A percentile compares a stretch with the other conserved stretches of the same genome.
phyloP scores from a whole-genome alignment of 2,888 invertebrate genomes.

The Monopis laevigella region DNA sequence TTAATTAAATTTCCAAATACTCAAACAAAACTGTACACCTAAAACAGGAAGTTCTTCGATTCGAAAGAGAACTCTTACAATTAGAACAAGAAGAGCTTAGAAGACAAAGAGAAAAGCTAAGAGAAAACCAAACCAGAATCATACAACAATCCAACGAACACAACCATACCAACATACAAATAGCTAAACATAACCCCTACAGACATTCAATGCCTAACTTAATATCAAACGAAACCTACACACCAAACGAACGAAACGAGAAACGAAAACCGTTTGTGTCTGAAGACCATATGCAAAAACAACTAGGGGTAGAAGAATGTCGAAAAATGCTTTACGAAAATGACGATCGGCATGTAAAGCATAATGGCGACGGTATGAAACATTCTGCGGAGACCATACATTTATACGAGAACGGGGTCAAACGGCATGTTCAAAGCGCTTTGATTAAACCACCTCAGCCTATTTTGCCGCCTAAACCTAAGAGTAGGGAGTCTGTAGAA shows the following conservation, averaged over 20 bases:
- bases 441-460: conserved; percentile 22
- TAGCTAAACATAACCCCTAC: conserved; percentile 45
- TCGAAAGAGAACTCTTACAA: conserved; percentile 81
- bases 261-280: conserved; percentile 55
- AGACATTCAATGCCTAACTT: conserved; percentile 63
- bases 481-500: conserved; percentile 49
- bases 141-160: conserved; percentile 72
- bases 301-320: conserved; percentile 56
- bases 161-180: conserved; percentile 58
- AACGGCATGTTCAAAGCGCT: conserved; percentile 1
- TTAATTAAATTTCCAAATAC: conserved; percentile 18
- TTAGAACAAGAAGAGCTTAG: conserved; percentile 81
- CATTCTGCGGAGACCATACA: background rate
- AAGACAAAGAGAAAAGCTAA: conserved; percentile 76
- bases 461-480: conserved; percentile 41
- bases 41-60: conserved; percentile 75
- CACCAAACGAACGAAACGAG: conserved; percentile 22
- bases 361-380: background rate
- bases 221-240: conserved; percentile 39
- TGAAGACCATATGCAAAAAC: conserved; percentile 55
- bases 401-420: background rate
- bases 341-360: conserved; percentile 23
- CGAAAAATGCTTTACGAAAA: conserved; percentile 43
- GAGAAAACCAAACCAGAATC: conserved; percentile 70
- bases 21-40: conserved; percentile 12